Conservation (phyloP, 1,140 invertebrate genomes). For the Aporrectodea caliginosa region DNA sequence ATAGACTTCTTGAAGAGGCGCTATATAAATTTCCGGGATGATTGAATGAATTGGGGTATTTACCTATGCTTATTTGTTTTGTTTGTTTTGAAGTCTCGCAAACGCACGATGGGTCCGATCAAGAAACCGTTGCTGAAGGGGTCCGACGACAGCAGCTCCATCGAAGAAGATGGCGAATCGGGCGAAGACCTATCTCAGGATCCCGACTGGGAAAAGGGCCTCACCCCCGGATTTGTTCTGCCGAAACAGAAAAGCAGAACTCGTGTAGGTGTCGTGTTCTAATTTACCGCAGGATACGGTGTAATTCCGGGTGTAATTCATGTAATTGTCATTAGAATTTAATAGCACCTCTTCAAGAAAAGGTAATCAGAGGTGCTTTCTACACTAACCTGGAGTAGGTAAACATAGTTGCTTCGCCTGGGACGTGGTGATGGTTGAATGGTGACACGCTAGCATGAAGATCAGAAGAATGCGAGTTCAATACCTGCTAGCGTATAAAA, state of each 20-base stretch:
- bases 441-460: too few relatives aligned
- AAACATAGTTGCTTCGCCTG: too few relatives aligned
- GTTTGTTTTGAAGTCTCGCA: background rate
- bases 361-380: too few relatives aligned
- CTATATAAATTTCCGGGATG: too few relatives aligned
- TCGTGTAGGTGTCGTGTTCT: background rate
- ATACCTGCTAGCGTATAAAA: too few relatives aligned
- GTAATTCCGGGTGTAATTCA: conserved; percentile 29
- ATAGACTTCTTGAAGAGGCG: too few relatives aligned
- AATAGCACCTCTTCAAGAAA: too few relatives aligned
- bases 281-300: background rate
- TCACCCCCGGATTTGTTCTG: background rate
- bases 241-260: background rate
- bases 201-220: background rate
- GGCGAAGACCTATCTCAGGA: background rate
- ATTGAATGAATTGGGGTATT: too few relatives aligned
- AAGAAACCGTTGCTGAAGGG: background rate
- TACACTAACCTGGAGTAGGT: too few relatives aligned
- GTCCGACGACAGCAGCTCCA: background rate
- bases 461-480: too few relatives aligned
- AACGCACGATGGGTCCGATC: background rate
- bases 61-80: background rate
- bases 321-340: too few relatives aligned
- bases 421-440: too few relatives aligned
- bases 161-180: background rate